Evolutionary conservation across 2,797 vertebrate species (phyloP).

Genomic region (Eulemur albifrons): DNA sequence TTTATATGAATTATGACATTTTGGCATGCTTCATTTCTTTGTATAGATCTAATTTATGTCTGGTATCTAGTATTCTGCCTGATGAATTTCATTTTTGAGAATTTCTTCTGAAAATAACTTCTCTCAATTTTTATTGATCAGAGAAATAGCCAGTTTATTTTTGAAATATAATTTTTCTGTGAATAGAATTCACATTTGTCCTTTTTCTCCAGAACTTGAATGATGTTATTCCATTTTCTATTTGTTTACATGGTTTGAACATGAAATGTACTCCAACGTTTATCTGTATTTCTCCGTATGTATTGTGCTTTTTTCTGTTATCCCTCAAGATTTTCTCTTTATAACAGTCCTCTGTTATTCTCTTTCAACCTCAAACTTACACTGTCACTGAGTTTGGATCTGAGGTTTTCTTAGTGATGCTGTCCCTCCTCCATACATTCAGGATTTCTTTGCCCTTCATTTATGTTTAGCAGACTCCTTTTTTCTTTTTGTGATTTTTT

Average conservation of each 20-base stretch:
- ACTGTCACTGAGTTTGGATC: not conserved
- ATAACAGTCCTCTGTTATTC: not conserved
- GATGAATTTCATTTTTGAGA: not conserved
- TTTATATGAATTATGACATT: not conserved
- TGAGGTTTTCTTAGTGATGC: not conserved
- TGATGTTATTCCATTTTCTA: not conserved
- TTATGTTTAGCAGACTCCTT: not conserved
- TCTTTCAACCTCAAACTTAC: not conserved
- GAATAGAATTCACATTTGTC: not conserved
- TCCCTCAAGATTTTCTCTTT: not conserved
- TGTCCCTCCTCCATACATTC: not conserved
- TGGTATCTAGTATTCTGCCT: not conserved
- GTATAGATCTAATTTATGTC: not conserved
- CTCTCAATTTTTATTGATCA: not conserved
- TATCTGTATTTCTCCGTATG: not conserved
- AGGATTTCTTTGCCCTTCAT: not conserved
- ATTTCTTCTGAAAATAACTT: not conserved
- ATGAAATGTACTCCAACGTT: not conserved
- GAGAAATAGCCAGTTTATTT: not conserved
- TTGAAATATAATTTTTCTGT: not conserved
- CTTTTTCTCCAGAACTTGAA: not conserved
- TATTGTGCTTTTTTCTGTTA: not conserved
- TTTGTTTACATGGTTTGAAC: not conserved
- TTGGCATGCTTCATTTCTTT: not conserved
- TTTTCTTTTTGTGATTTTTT: not conserved